A percentile compares a stretch with the other conserved stretches of the same genome.
Conservation (phyloP, 2,113 vertebrate species). For the Copsychus sechellarum region DNA sequence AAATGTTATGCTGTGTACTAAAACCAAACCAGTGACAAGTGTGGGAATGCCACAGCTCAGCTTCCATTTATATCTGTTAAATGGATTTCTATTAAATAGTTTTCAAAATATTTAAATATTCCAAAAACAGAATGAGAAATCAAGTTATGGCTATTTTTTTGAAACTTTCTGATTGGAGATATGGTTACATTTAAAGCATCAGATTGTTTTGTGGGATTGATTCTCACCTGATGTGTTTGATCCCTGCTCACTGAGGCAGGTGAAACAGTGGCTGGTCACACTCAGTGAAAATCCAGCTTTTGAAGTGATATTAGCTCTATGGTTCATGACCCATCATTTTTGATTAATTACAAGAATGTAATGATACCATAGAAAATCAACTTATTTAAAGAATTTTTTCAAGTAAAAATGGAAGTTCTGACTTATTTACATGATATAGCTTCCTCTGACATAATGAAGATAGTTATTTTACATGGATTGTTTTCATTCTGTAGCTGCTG, state of each 20-base stretch:
- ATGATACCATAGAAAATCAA: background rate
- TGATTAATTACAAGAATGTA: background rate
- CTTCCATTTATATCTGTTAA: background rate
- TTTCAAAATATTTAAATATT: background rate
- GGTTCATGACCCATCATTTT: background rate
- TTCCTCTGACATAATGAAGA: background rate
- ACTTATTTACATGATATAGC: background rate
- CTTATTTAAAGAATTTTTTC: background rate
- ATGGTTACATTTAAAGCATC: background rate
- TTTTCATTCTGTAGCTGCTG: background rate
- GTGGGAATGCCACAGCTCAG: background rate
- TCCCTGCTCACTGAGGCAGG: background rate
- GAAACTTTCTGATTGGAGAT: background rate
- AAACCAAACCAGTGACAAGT: background rate
- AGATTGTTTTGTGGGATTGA: background rate
- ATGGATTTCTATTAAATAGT: background rate
- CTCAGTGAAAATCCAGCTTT: background rate
- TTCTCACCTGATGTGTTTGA: background rate
- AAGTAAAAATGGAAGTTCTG: background rate
- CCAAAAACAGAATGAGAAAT: background rate
- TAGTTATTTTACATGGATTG: background rate
- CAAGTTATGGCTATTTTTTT: background rate
- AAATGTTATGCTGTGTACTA: background rate
- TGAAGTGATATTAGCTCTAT: fast-evolving
- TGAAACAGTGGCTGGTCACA: background rate